Base-by-base conservation (phyloP, 1,140 invertebrate species). In the Plutomurus gul region DNA sequence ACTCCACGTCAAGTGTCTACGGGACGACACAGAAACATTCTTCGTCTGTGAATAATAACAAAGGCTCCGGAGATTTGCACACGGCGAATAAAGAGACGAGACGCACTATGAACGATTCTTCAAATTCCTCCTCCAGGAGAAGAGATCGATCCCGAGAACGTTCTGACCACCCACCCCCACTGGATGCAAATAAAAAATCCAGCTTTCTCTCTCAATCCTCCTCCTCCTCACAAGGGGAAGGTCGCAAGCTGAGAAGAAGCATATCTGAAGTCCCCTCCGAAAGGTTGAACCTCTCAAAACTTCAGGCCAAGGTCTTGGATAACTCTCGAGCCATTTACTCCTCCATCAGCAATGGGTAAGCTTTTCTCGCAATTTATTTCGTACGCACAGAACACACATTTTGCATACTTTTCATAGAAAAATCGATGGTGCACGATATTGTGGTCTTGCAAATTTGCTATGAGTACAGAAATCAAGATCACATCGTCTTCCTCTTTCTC, bases 311-410 rank as follows among this genome's bases (percentile, higher is more conserved):
- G 49, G 40, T 75, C 22, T 39, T 76, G 37, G 77, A 78, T 46
- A 81, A 60, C 36, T 56, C 80, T 18, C 70, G 77, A 72, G 80
- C 80, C 7, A 72, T 81, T 71, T 81, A 81, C 56, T 77, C 77
- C n/a, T 75, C 80, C 39, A 78, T 78, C 40, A 39, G 30, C 10
- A 81, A 81, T 37, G 80, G 80, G 80, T 81, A 78, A 81, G 80
- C 10, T 16, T n/a, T n/a, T n/a, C n/a, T n/a, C n/a, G 11, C 4
- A 47, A 27, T 25, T 65, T 60, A 46, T 33, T 76, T n/a, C n/a
- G n/a, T n/a, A 43, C 8, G 40, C 8, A 43, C 40, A 43, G 40
- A n/a, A 43, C n/a, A 43, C 40, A n/a, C 40, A 43, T 10, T 43
- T 43, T 43, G n/a, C 40, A 43, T n/a, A 43, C n/a, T 43, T 43